Percentiles rank a stretch among this genome's conserved stretches.
Evolutionary conservation across 2,113 vertebrate genomes (phyloP).

Genomic region (Enhydra lutris): DNA sequence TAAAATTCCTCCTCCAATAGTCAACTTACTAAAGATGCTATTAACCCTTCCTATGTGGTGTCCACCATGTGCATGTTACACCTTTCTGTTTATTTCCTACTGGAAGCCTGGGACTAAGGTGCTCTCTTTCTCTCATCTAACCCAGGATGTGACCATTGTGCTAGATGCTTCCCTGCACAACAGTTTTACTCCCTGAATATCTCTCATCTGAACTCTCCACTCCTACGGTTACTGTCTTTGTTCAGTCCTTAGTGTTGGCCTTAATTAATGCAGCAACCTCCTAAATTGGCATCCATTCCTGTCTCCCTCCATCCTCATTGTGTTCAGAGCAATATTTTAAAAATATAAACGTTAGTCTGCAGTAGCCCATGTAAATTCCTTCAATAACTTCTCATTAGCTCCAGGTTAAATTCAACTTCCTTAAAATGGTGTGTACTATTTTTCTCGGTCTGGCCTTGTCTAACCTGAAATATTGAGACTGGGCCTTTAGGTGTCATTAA

Average conservation of each 20-base stretch:
- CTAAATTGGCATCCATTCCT: background rate
- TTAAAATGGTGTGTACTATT: background rate
- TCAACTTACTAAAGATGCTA: background rate
- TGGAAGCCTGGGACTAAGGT: background rate
- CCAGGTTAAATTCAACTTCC: conserved; percentile 2
- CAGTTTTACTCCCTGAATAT: conserved; percentile 10
- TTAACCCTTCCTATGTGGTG: background rate
- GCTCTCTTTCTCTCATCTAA: background rate
- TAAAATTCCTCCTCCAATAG: background rate
- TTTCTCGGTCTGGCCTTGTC: background rate
- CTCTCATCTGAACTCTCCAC: background rate
- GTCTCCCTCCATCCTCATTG: background rate
- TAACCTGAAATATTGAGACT: background rate
- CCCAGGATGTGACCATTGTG: background rate
- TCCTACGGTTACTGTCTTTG: background rate
- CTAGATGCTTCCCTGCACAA: background rate
- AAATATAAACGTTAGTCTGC: background rate
- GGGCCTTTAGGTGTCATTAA: background rate
- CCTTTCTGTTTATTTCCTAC: background rate
- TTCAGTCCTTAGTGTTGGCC: background rate
- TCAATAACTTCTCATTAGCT: background rate
- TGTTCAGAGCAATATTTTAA: background rate
- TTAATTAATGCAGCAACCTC: conserved; percentile 8
- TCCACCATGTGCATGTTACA: background rate
- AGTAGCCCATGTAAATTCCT: background rate